Base-by-base conservation (phyloP, 2,888 invertebrate species). In the Mylabris sibirica region DNA sequence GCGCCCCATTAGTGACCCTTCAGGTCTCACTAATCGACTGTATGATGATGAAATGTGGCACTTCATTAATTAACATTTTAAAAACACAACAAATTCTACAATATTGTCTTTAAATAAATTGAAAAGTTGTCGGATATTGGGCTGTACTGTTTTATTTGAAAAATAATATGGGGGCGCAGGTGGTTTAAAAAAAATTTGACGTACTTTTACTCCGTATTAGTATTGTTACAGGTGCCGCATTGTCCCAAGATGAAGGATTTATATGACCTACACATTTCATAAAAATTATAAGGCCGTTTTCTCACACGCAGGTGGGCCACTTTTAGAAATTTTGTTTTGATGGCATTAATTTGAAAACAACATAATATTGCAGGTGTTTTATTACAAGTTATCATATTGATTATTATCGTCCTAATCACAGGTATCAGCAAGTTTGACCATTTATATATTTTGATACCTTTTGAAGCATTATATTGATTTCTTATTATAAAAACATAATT, bases 1-100 rank as follows among this genome's bases (percentile, higher is more conserved):
- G 59, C 72, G 73, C 71, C 61, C 74, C 74, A 75, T 75, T 75
- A 73, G 74, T 72, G 69, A 70, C 71, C 74, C 74, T 61, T 63
- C 9, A 63, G 65, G 67, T 65, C 30, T 60, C 64, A 59, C 70
- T 70, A 70, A 70, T 67, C 70, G 67, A 65, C 64, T 70, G 70
- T 67, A 65, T 67, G 60, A 63, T 68, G 30, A 30, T 22, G n/a
- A 62, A 69, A 69, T 69, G 60, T 60, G 35, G 34, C 60, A 17
- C 60, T 34, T n/a, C 38, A 60, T 60, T 60, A 60, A 60, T 60
- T 60, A 60, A 60, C 26, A 20, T 20, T 38, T 30, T 63, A 44
- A 34, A 2, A 41, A 30, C 61, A 68, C 65, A 68, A 68, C 5
- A 61, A 20, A 30, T 60, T 60, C 30, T 57, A 4, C 57, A 57